Base-by-base conservation (phyloP, 2,797 vertebrate genomes). In the Bothrops alternatus region DNA sequence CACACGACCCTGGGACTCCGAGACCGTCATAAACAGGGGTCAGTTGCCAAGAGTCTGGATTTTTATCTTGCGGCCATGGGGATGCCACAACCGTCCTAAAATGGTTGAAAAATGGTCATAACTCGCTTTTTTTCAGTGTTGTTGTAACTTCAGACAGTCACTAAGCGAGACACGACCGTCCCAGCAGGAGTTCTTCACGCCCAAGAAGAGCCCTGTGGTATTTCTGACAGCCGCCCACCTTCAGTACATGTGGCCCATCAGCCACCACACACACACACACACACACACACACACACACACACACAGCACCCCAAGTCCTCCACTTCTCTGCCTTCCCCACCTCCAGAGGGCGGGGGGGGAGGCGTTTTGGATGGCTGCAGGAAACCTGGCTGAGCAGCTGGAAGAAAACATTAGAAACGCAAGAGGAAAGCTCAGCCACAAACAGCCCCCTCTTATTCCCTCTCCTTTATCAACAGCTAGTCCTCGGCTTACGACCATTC, bases 291-390 rank as follows among this genome's bases (percentile, higher is more conserved):
- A 10, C 50, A 53, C 50, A 53, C 50, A 53, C 50, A 53, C 10
- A 53, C 10, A 53, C 0, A 53, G 63, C 28, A n/a, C 2, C n/a
- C n/a, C 14, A 32, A 73, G 37, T 16, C n/a, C 5, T 14, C 65
- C 1, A 16, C n/a, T 69, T 2, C 65, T 18, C n/a, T 37, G 14
- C n/a, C 28, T 32, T 2, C 28, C 28, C 14, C 65, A 14, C 65
- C 28, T 4, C n/a, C 2, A 5, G 57, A 18, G 56, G 4, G 3
- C 0, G 5, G 57, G 57, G 12, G 0, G 5, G 57, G 57, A 14
- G 65, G n/a, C 16, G 6, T 28, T 32, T 32, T 3, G n/a, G 65
- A 69, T 42, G 42, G 42, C 63, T n/a, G 63, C 28, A 65, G 12
- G 28, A n/a, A 65, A 14, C 12, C 28, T 65, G n/a, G 4, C 1